These are phyloP conservation scores for Amphipyra tragopoginis DNA, from an alignment of 2,888 invertebrate genomes.

Conservation along the genomic window DNA sequence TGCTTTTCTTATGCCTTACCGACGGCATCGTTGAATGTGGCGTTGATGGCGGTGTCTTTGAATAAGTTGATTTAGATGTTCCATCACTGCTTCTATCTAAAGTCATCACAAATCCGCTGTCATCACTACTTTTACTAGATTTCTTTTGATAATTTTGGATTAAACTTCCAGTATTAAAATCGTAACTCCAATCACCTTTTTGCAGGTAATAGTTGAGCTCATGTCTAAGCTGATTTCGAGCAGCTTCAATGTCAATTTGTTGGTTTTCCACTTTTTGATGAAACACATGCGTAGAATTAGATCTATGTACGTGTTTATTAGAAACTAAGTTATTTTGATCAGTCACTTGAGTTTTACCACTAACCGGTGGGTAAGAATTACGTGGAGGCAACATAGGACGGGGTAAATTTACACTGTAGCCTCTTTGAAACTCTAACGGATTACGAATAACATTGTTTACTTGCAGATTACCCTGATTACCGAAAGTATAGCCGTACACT, in stretches of 20 bases:
- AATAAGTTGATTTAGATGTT: constrained; percentile 86
- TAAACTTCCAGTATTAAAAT: constrained; percentile 85
- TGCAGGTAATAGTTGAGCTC: constrained; percentile 87
- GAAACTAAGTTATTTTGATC: constrained; percentile 86
- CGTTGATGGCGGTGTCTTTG: constrained; percentile 86
- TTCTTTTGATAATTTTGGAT: constrained; percentile 88
- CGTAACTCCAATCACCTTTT: constrained; percentile 88
- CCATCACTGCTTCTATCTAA: constrained; percentile 88
- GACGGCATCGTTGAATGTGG: constrained; percentile 86
- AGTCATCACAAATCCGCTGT: constrained; percentile 87
- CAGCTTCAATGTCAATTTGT: constrained; percentile 83
- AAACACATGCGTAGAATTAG: constrained; percentile 91
- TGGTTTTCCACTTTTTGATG: constrained; percentile 83
- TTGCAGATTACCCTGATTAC: constrained; percentile 89
- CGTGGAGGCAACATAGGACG: constrained; percentile 91
- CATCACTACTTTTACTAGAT: constrained; percentile 87
- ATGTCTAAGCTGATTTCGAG: constrained; percentile 85
- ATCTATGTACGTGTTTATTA: constrained; percentile 90
- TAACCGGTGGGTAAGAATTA: constrained; percentile 91
- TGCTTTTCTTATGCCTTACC: constrained; percentile 84
- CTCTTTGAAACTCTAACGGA: constrained; percentile 89
- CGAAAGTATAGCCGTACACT: constrained; percentile 88
- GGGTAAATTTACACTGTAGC: constrained; percentile 89
- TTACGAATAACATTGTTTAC: constrained; percentile 87
- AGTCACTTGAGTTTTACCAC: constrained; percentile 89